Conservation (phyloP, 64 coral and sea anemone genomes). For the Porites australiensis region DNA sequence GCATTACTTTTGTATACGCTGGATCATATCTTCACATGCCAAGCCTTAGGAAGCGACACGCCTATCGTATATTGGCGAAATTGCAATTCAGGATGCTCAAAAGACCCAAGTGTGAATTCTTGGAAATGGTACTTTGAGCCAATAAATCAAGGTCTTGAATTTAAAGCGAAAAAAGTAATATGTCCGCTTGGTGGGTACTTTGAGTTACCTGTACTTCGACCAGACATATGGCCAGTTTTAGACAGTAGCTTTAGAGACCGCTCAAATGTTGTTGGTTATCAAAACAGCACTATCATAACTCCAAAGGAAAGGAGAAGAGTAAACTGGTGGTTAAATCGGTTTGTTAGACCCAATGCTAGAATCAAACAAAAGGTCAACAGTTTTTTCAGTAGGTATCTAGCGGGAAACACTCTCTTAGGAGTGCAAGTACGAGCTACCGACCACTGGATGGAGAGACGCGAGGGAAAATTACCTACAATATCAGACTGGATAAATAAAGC, state of each 20-base stretch:
- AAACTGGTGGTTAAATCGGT: constrained; percentile 44
- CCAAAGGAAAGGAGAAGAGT: constrained; percentile 42
- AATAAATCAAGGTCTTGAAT: constrained; percentile 68
- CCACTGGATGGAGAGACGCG: constrained; percentile 40
- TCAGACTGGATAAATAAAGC: constrained; percentile 60
- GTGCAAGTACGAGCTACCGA: constrained; percentile 86
- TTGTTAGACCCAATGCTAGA: constrained; percentile 11
- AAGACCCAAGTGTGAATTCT: constrained; percentile 60
- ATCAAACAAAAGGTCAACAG: constrained; percentile 33
- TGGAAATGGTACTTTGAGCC: constrained; percentile 90
- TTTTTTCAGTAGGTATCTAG: constrained; percentile 44
- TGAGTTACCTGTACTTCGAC: background rate
- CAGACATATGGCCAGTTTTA: background rate
- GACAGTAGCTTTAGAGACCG: background rate
- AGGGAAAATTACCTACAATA: constrained; percentile 39
- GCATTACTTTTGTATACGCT: constrained; percentile 54
- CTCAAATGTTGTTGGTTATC: background rate
- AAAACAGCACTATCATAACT: constrained; percentile 18
- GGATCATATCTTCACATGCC: constrained; percentile 58
- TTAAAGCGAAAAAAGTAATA: constrained; percentile 49
- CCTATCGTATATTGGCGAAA: constrained; percentile 69
- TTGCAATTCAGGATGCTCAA: constrained; percentile 61
- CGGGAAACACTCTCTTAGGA: constrained; percentile 49
- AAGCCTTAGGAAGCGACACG: constrained; percentile 22
- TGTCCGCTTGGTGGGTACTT: background rate